phyloP scores from a whole-genome alignment of 2,888 invertebrate species.

The Metallyticus violacea region DNA sequence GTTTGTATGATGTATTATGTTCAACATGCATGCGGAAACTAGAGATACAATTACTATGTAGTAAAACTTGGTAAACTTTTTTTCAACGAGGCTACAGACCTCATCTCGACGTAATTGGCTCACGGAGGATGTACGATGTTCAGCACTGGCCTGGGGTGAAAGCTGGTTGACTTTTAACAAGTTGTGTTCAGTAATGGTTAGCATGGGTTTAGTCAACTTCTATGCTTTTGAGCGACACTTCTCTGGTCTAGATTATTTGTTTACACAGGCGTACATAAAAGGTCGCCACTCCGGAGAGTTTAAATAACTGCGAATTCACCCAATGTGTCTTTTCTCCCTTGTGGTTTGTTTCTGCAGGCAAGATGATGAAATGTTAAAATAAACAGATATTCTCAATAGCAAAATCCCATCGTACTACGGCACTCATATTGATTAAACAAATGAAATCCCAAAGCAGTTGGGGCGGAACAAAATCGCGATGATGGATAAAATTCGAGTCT shows the following conservation, averaged over 20 bases:
- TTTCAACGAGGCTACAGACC: too few relatives aligned
- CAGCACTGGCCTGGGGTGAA: neutral
- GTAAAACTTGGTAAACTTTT: too few relatives aligned
- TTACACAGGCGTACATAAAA: neutral
- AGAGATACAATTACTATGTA: too few relatives aligned
- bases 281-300: neutral
- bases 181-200: neutral
- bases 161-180: neutral
- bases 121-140: too few relatives aligned
- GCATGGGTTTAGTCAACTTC: too few relatives aligned
- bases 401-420: neutral
- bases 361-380: neutral
- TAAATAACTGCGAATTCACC: neutral
- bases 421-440: neutral
- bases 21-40: too few relatives aligned
- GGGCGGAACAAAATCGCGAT: neutral
- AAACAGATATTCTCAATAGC: neutral
- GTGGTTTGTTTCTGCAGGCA: neutral
- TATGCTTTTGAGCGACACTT: too few relatives aligned
- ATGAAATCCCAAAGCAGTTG: neutral
- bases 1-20: too few relatives aligned
- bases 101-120: too few relatives aligned
- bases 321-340: neutral
- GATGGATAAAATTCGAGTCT: neutral
- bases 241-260: neutral